phyloP scores from a whole-genome alignment of 2,888 invertebrate genomes.

The Erannis defoliaria region DNA sequence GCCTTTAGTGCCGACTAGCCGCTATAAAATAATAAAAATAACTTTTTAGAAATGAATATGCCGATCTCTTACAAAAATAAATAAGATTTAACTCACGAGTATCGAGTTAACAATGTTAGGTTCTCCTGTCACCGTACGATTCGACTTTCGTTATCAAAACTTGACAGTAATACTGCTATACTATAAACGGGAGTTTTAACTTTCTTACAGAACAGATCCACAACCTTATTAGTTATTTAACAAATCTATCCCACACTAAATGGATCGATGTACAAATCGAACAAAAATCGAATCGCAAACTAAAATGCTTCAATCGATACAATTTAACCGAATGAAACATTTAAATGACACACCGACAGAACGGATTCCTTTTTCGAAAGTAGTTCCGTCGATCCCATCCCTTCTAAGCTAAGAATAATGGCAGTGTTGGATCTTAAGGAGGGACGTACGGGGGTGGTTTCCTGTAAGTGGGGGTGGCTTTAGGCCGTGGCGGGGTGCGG shows the following conservation, averaged over 20 bases:
- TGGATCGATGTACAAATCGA: conserved; percentile 18
- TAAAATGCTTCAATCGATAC: conserved; percentile 7
- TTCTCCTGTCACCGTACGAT: conserved; percentile 15
- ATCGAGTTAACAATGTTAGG: conserved; percentile 16
- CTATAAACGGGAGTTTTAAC: conserved; percentile 2
- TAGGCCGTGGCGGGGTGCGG: conserved; percentile 92
- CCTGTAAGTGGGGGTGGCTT: conserved; percentile 95
- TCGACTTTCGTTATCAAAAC: conserved; percentile 32
- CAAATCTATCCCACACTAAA: conserved; percentile 12
- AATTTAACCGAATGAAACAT: conserved; percentile 23
- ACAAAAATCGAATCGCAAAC: conserved; percentile 40
- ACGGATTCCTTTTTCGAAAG: conserved; percentile 13
- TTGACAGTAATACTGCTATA: conserved; percentile 13
- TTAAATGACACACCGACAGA: conserved; percentile 20
- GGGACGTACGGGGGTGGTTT: conserved; percentile 99
- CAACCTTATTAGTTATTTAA: conserved; percentile 11
- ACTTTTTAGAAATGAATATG: conserved; percentile 7
- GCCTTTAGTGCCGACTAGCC: conserved; percentile 46
- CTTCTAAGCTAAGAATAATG: conserved; percentile 24
- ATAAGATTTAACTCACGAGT: conserved; percentile 31
- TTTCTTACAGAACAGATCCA: conserved; percentile 19
- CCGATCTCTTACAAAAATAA: conserved; percentile 35
- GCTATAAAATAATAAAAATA: conserved; percentile 36
- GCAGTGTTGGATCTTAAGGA: conserved; percentile 90
- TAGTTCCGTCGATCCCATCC: conserved; percentile 16